Evolutionary conservation across 2,888 invertebrate species (phyloP), one percentile per base, ranked within the genome.

Genomic region (Lumbricus terrestris): DNA sequence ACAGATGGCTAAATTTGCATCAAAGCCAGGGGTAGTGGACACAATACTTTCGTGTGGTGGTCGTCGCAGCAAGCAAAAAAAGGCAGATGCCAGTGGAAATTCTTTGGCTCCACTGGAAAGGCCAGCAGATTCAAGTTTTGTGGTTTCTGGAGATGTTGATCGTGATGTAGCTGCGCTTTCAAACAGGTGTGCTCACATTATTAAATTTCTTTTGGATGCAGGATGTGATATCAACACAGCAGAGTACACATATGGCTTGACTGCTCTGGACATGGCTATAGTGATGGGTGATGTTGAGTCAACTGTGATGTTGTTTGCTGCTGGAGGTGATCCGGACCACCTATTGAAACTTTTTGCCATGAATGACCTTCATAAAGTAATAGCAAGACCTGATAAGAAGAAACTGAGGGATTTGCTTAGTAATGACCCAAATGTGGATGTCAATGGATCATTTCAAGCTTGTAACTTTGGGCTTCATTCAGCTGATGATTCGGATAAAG

Each of bases 221-320:
- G 91, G 92, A 13, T 92, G 92, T 90, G 89, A 91, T 29, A 90
- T 92, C 3, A 91, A 92, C 88, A 37, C 85, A n/a, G 90, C 90
- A 8, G 93, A 93, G 82, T 90, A 92, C 88, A 91, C 92, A 20
- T 92, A 92, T 47, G 92, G 92, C 33, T 91, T 93, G 92, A 93
- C 92, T 20, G 92, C 93, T 5, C 92, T 93, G 11, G 93, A 93
- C 90, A 91, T 93, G 90, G 92, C 93, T 82, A 92, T 93, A n/a
- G 90, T 93, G 69, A 91, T 92, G 82, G 93, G 92, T 11, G 92
- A 93, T 85, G 91, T 92, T 16, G 92, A 92, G 88, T 92, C 92
- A 33, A 88, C 91, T 37, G 92, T 92, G 6, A 89, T 92, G 82
- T 90, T 93, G 40, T 90, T 91, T 23, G 88, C 91, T 82, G 90